phyloP scores from a whole-genome alignment of 1,140 invertebrate species.

The Temnothorax nylanderi region DNA sequence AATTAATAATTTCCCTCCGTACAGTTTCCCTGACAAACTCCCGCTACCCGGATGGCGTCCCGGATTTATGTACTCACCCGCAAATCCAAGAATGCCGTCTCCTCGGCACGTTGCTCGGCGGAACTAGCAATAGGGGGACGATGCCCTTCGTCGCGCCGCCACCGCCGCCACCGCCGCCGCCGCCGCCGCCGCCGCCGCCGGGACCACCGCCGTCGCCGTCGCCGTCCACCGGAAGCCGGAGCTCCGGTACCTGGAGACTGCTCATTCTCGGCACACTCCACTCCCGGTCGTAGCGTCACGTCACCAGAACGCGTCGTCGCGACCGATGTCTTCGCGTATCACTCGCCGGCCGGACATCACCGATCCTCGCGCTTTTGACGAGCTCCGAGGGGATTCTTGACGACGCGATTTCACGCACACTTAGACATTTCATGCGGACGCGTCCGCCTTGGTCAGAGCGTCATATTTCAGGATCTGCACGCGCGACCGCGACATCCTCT shows the following conservation, averaged over 20 bases:
- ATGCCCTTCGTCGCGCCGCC: slow-evolving; percentile 69
- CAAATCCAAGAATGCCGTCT: slow-evolving; percentile 85
- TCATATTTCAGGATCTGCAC: slow-evolving; percentile 8
- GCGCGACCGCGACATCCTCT: neutral
- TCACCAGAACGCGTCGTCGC: slow-evolving; percentile 68
- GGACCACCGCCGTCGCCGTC: slow-evolving; percentile 73
- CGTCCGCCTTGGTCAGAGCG: neutral
- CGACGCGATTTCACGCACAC: slow-evolving; percentile 28
- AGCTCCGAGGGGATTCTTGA: neutral
- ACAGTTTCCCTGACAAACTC: neutral
- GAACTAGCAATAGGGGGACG: slow-evolving; percentile 81
- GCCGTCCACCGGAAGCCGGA: slow-evolving; percentile 82
- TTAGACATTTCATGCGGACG: neutral
- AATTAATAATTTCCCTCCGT: slow-evolving; percentile 41
- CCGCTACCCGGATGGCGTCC: neutral
- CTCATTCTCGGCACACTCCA: slow-evolving; percentile 77
- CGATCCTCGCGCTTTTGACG: slow-evolving; percentile 26
- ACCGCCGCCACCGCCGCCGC: slow-evolving; percentile 59
- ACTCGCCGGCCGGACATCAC: slow-evolving; percentile 64
- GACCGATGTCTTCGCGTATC: neutral
- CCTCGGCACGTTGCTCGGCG: slow-evolving; percentile 82
- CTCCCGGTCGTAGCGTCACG: slow-evolving; percentile 64
- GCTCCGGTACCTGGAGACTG: slow-evolving; percentile 83
- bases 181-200: slow-evolving; percentile 72
- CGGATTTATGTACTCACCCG: slow-evolving; percentile 78